phyloP scores from a whole-genome alignment of 2,113 vertebrate species.

The Spea bombifrons region DNA sequence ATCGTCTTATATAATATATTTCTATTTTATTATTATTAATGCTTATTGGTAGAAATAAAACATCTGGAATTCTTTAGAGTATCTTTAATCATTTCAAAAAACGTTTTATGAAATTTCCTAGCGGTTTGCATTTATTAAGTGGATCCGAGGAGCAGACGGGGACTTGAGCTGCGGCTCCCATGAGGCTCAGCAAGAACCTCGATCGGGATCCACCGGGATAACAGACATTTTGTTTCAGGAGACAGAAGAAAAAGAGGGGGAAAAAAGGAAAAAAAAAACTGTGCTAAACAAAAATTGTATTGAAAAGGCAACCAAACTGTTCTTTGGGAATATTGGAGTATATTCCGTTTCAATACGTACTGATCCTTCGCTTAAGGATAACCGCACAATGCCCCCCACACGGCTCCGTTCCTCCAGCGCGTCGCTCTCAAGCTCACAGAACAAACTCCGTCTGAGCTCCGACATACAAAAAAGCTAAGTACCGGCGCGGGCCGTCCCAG shows the following conservation, averaged over 20 bases:
- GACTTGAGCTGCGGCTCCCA: background rate
- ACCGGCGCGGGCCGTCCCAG: background rate
- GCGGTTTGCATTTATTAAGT: background rate
- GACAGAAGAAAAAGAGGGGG: background rate
- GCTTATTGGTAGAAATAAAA: conserved; percentile 44
- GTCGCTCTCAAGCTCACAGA: background rate
- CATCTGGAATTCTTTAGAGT: conserved; percentile 20
- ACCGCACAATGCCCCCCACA: background rate
- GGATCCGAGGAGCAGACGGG: background rate
- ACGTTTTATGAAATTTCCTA: conserved; percentile 16
- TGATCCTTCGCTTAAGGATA: background rate
- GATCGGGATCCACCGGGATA: background rate
- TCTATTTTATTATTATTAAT: conserved; percentile 38
- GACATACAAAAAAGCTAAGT: background rate
- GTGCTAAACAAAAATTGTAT: conserved; percentile 4
- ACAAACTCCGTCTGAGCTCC: background rate
- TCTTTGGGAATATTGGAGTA: background rate
- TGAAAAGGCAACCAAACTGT: conserved; percentile 1
- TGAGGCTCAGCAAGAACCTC: background rate
- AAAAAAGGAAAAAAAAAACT: background rate
- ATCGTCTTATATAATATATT: conserved; percentile 45
- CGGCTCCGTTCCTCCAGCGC: too few relatives aligned
- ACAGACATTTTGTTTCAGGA: background rate
- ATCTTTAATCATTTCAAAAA: conserved; percentile 26
- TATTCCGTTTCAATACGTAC: background rate